These are phyloP conservation scores for Pissodes strobi DNA, from an alignment of 1,140 invertebrate species.

Conservation along the genomic window DNA sequence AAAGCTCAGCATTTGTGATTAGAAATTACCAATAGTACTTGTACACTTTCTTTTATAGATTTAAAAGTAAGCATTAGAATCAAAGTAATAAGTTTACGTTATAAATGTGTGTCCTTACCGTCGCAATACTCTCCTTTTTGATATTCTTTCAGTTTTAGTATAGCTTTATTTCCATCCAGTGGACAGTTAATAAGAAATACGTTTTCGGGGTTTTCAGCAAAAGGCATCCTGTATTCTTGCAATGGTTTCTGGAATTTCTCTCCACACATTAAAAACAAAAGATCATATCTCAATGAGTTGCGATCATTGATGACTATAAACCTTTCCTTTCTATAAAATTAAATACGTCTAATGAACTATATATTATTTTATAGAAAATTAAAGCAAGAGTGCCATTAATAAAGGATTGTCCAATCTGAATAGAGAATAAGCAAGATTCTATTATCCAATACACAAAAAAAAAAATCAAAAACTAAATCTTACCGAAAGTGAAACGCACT, in stretches of 20 bases:
- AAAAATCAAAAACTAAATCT: too few relatives aligned
- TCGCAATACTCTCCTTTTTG: constrained; percentile 22
- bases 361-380: too few relatives aligned
- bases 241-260: constrained; percentile 63
- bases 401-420: too few relatives aligned
- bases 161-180: constrained; percentile 56
- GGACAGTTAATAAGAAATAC: constrained; percentile 64
- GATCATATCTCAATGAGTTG: constrained; percentile 63
- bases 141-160: constrained; percentile 56
- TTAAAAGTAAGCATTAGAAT: too few relatives aligned
- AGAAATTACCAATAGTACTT: too few relatives aligned
- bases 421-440: too few relatives aligned
- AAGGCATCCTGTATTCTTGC: constrained; percentile 52
- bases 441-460: too few relatives aligned
- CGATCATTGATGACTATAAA: constrained; percentile 60
- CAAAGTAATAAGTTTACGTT: neutral
- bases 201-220: constrained; percentile 60
- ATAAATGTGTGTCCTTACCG: constrained; percentile 18
- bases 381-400: too few relatives aligned
- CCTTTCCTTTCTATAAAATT: constrained; percentile 62
- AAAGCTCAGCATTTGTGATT: too few relatives aligned
- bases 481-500: too few relatives aligned
- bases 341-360: too few relatives aligned
- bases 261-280: constrained; percentile 64
- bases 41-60: too few relatives aligned